Evolutionary conservation across 2,888 invertebrate genomes (phyloP), one percentile per base, ranked within the genome.

Genomic region (Agonopterix subpropinquella): DNA sequence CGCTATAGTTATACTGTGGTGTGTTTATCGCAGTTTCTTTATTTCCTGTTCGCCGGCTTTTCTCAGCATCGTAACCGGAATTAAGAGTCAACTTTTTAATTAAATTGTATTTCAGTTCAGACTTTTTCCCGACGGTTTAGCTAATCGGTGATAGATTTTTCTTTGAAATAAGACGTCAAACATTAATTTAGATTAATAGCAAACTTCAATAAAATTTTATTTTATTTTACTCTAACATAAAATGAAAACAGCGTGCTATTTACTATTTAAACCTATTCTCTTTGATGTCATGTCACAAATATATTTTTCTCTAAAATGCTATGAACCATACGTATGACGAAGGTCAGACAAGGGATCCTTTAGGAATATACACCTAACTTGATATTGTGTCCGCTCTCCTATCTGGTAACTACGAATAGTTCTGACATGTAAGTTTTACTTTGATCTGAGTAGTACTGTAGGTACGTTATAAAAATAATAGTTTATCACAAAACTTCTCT

Each of bases 21-120:
- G n/a, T 43, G 43, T 43, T 28, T 43, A 43, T n/a, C 15, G 28
- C 28, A 43, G 28, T 28, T 41, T 53, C 55, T 58, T 64, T 56
- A 64, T 67, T 63, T 57, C 57, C 57, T 62, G 7, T 28, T 66
- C 60, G 53, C 49, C 46, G 51, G 58, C 50, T 55, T 58, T 28
- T 56, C 55, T 49, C 44, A 41, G 46, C 52, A 39, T 47, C 47
- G 57, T 53, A 54, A 54, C 52, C 55, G 53, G 62, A 68, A 64
- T 65, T 55, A 49, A 53, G 58, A 58, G 50, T 47, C 37, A 66
- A 71, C 68, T 73, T 73, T 68, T 70, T 71, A 73, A 73, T 70
- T 72, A 72, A 66, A 65, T 70, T 68, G 57, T 62, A 67, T 68
- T 71, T 66, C 55, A 53, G 49, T 47, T 45, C 35, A 59, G 64